Evolutionary conservation across 2,888 invertebrate species (phyloP).

Genomic region (Pseudeuparius sepicola): DNA sequence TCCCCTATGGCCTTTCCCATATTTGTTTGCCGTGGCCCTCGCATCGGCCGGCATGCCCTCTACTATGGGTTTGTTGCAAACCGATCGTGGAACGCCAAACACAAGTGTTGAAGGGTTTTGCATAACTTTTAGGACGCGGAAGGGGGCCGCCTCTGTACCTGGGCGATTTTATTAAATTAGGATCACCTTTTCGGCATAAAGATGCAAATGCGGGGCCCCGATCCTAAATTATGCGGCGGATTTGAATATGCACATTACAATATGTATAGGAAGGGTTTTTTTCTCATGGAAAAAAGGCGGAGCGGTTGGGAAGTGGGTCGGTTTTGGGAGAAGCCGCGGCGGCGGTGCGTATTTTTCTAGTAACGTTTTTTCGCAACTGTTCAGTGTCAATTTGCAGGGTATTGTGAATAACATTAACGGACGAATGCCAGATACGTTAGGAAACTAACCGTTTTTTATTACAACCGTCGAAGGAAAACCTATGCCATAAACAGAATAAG

Average conservation of each 20-base stretch:
- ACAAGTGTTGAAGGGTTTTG: conserved; percentile 25
- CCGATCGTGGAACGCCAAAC: conserved; percentile 9
- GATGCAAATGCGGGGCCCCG: conserved; percentile 38
- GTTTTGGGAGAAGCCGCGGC: conserved; percentile 20
- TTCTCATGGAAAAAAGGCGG: conserved; percentile 30
- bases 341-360: conserved; percentile 20
- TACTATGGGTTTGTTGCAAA: conserved; percentile 18
- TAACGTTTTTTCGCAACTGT: conserved; percentile 26
- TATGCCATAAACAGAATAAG: neutral
- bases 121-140: conserved; percentile 21
- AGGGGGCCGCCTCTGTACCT: conserved; percentile 28
- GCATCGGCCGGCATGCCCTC: conserved; percentile 11
- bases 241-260: conserved; percentile 36
- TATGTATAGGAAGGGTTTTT: conserved; percentile 30
- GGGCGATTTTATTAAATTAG: conserved; percentile 35
- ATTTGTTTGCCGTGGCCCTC: conserved; percentile 22
- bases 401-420: no score
- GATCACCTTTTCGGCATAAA: conserved; percentile 34
- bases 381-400: no score
- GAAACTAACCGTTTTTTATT: conserved; percentile 4
- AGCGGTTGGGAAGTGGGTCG: conserved; percentile 29
- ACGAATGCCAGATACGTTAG: no score
- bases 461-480: neutral
- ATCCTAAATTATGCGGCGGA: conserved; percentile 37
- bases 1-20: conserved; percentile 25